phyloP scores from a whole-genome alignment of 2,113 vertebrate genomes.

The Pan paniscus region DNA sequence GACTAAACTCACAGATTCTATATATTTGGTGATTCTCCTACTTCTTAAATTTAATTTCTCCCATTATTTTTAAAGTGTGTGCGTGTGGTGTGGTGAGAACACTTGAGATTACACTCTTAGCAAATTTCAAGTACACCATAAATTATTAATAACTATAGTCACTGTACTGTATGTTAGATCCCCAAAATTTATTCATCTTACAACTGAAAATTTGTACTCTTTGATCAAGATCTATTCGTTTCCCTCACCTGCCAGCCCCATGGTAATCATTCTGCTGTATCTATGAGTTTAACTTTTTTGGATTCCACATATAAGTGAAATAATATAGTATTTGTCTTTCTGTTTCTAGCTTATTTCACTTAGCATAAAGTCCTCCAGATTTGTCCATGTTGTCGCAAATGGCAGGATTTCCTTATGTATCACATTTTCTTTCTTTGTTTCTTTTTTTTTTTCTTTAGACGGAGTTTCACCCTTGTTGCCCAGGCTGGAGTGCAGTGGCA shows the following conservation, averaged over 20 bases:
- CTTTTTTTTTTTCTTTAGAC: background rate
- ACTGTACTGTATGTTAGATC: background rate
- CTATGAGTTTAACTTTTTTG: background rate
- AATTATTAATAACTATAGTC: background rate
- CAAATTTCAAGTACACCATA: background rate
- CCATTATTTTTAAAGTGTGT: background rate
- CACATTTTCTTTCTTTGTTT: too few relatives aligned
- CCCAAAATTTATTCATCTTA: background rate
- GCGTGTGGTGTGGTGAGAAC: background rate
- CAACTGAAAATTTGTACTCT: background rate
- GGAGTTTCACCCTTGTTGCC: background rate
- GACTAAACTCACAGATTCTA: slow-evolving; percentile 47
- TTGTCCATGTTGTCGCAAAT: background rate
- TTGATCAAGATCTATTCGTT: background rate
- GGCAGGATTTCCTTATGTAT: background rate
- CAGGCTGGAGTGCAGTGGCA: background rate
- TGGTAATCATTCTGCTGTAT: background rate
- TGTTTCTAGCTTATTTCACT: background rate
- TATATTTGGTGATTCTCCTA: too few relatives aligned
- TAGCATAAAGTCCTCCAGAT: background rate
- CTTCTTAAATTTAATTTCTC: background rate
- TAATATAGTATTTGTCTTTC: background rate
- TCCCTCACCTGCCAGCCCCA: background rate
- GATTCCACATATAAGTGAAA: background rate
- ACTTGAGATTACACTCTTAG: background rate